Conservation (phyloP, 53 echinoderm and acorn worm genomes). For the Holothuria scabra region DNA sequence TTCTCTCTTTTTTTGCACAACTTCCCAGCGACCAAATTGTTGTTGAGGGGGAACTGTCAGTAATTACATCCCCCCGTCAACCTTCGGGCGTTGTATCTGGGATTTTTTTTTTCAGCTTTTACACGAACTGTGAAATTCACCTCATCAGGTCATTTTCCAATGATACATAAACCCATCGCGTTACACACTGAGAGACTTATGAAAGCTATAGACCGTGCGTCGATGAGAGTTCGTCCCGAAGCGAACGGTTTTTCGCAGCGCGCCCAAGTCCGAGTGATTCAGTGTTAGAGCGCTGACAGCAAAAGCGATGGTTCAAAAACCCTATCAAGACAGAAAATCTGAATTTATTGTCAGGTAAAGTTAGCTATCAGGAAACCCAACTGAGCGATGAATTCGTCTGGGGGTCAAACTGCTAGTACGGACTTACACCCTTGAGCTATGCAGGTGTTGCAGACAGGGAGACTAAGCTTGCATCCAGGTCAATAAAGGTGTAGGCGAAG, state of each 20-base stretch:
- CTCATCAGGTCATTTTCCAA: constrained; percentile 26
- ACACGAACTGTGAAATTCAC: too few relatives aligned
- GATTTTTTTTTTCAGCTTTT: neutral
- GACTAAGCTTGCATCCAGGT: constrained; percentile 26
- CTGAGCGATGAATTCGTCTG: constrained; percentile 6
- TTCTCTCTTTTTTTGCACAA: constrained; percentile 32
- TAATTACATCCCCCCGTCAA: constrained; percentile 43
- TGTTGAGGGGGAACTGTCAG: constrained; percentile 48
- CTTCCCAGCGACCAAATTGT: constrained; percentile 45
- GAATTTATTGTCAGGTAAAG: neutral
- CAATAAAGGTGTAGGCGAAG: constrained; percentile 18
- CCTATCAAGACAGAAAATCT: too few relatives aligned
- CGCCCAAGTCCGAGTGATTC: neutral
- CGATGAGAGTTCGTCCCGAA: too few relatives aligned
- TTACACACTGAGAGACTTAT: too few relatives aligned
- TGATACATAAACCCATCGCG: neutral
- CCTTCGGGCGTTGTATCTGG: constrained; percentile 4
- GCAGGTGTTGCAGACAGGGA: constrained; percentile 27
- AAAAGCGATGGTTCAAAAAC: neutral
- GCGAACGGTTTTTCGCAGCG: too few relatives aligned
- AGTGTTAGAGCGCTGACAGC: constrained; percentile 19
- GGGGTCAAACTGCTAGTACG: constrained; percentile 28
- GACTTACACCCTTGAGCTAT: constrained; percentile 22
- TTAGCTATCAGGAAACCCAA: neutral
- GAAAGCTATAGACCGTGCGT: too few relatives aligned